Percentiles rank a stretch among this genome's conserved stretches.
Conservation (phyloP, 2,888 invertebrate species). For the Campaea margaritaria region DNA sequence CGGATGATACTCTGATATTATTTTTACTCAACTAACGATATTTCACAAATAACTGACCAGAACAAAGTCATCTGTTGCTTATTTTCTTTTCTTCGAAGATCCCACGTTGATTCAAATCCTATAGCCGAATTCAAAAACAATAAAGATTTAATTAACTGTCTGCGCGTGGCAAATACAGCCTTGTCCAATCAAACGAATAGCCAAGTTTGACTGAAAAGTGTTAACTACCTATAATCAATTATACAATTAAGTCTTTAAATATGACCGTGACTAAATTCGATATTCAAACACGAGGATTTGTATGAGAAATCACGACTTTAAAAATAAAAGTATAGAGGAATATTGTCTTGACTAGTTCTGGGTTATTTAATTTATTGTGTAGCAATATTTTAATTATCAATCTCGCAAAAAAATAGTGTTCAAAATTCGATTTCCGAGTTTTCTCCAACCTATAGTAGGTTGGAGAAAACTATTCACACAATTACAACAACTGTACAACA, state of each 20-base stretch:
- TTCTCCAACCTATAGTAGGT: too few species aligned
- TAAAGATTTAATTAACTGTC: slow-evolving; percentile 12
- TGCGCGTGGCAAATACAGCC: slow-evolving; percentile 32
- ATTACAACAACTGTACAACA: too few species aligned
- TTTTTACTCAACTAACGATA: too few species aligned
- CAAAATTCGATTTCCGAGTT: too few species aligned
- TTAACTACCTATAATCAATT: slow-evolving; percentile 24
- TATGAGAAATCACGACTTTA: slow-evolving; percentile 26
- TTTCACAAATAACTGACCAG: too few species aligned
- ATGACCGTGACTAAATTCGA: slow-evolving; percentile 33
- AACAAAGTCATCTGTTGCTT: too few species aligned
- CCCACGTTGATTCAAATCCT: slow-evolving; percentile 31
- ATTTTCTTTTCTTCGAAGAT: too few species aligned
- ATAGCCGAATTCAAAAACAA: neutral
- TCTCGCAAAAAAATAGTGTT: too few species aligned
- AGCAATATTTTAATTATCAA: too few species aligned
- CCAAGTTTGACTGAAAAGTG: slow-evolving; percentile 16
- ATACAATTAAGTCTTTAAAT: slow-evolving; percentile 32
- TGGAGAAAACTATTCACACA: too few species aligned
- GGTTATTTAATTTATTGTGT: too few species aligned
- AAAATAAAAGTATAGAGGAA: neutral
- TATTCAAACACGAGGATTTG: slow-evolving; percentile 18
- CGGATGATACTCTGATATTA: too few species aligned
- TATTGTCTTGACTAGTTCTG: slow-evolving; percentile 4
- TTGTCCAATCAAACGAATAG: slow-evolving; percentile 32